These are phyloP conservation scores for Phengaris alcon DNA, from an alignment of 2,888 invertebrate species.

Conservation along the genomic window DNA sequence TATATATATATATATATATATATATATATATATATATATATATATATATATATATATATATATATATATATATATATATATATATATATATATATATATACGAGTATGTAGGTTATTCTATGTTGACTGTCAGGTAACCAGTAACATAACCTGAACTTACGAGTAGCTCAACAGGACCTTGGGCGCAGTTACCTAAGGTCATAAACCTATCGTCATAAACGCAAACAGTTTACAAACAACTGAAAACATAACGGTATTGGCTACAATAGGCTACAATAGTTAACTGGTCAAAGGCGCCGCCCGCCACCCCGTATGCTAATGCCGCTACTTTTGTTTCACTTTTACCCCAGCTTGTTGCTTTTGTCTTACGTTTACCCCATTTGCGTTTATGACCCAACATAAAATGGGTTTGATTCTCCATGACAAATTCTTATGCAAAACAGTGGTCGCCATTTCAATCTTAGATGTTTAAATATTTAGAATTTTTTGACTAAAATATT, in stretches of 20 bases:
- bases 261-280: background rate
- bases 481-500: too few species aligned
- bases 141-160: background rate
- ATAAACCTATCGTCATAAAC: slow-evolving; percentile 12
- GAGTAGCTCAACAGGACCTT: background rate
- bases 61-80: too few species aligned
- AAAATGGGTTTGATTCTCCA: background rate
- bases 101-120: too few species aligned
- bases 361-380: background rate
- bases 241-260: slow-evolving; percentile 1
- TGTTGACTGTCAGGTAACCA: too few species aligned
- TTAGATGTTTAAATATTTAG: too few species aligned
- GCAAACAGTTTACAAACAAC: background rate
- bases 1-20: too few species aligned
- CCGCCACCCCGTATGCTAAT: slow-evolving; percentile 3
- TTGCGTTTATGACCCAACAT: background rate
- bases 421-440: background rate
- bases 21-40: too few species aligned
- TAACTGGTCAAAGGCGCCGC: background rate
- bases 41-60: too few species aligned
- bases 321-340: background rate
- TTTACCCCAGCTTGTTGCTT: background rate
- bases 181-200: background rate
- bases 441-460: too few species aligned
- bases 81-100: too few species aligned